Base-by-base conservation (phyloP, 2,888 invertebrate genomes). In the Gnatocerus cornutus region DNA sequence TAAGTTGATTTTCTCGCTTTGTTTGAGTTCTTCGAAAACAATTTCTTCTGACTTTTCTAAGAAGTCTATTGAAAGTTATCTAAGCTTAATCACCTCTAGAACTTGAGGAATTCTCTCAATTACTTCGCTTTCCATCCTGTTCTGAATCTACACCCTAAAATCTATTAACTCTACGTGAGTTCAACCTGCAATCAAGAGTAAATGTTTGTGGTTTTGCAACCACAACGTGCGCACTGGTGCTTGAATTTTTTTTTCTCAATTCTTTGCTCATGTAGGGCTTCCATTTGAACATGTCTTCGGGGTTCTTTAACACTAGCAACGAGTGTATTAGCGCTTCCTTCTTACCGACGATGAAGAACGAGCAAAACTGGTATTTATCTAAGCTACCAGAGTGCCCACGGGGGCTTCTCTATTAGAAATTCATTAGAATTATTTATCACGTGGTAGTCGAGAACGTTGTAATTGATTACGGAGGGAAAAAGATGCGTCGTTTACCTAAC, bases 341-440 rank as follows among this genome's bases (percentile, higher is more conserved):
- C 21, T 21, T 21, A 4, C 21, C 4, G 21, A 1, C 21, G 21
- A 21, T 21, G 21, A 21, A 14, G 30, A 27, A 50, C 10, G 37
- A 33, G 53, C 53, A 53, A 53, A 50, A 53, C 33, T 33, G 37
- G 53, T 33, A 53, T 33, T 53, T 29, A 29, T 27, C 50, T 46
- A 29, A 50, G 50, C 50, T 50, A 29, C 50, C n/a, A 50, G 16
- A 50, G 27, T 29, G 50, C 50, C 33, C 50, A 50, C 27, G 16
- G 50, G 50, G 10, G 5, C 13, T 29, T 29, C 12, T 29, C 45
- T 46, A 48, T 59, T 46, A 46, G 45, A 59, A 45, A 29, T 59
- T 59, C 61, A 48, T 61, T 50, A 39, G 46, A 58, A 58, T 58
- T 41, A 58, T 58, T 48, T 33, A 56, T 29, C 52, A 39, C 10